Base-by-base conservation (phyloP, 2,113 vertebrate genomes). In the Chionis minor region DNA sequence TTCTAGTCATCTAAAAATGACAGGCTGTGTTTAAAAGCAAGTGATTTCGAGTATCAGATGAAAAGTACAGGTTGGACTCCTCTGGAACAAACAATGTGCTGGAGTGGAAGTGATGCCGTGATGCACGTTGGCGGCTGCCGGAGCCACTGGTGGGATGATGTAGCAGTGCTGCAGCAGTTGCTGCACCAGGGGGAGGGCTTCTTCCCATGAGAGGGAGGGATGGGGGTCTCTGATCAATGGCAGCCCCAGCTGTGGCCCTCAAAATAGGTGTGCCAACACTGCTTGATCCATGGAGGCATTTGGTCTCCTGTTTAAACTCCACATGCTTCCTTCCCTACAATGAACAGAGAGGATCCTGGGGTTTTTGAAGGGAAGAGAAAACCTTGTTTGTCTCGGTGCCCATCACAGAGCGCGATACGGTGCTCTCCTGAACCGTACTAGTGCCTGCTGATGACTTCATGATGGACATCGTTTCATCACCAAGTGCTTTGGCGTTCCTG, bases 21-120 rank as follows among this genome's bases (percentile, higher is more conserved):
- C 91, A 97, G 73, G 84, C 81, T 91, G 73, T 95, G 55, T 94
- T 96, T 96, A 96, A 95, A 96, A 92, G 91, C 81, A 81, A 94
- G 77, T 52, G 56, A 95, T 92, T 97, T 89, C 13, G 33, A 86
- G 78, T 91, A 89, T 95, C 81, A 91, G 61, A 66, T 84, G 91
- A 88, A 92, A 91, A 85, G 56, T 47, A 47, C 33, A 55, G 19
- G 26, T 63, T 84, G 94, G 69, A 27, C 77, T 94, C 13, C 61
- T 40, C 62, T 63, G 91, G 70, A 96, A 96, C 83, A 97, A 96
- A 74, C 0, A 16, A 74, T 78, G 88, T 66, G 32, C 88, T 86
- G 88, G 83, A 92, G 94, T 86, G 84, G 89, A 95, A 92, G n/a
- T 18, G 70, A 86, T 95, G 91, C 65, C 7, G 8, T 5, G 2